Evolutionary conservation across 2,797 vertebrate species (phyloP).

Genomic region (Tarsius wallacei): DNA sequence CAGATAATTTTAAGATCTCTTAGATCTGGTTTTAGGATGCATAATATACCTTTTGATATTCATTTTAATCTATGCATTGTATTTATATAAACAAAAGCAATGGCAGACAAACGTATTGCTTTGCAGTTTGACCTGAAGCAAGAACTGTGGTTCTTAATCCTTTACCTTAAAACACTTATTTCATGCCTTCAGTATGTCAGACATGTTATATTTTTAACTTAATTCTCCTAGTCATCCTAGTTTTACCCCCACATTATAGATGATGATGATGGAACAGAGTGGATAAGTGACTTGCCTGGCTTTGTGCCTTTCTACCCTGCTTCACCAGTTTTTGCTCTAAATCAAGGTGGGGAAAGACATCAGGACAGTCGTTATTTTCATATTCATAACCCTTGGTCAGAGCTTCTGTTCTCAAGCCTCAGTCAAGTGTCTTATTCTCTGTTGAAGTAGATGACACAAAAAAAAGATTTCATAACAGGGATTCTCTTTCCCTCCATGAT

Average conservation of each 20-base stretch:
- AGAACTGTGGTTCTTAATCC: conserved; percentile 3
- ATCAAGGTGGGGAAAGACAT: neutral
- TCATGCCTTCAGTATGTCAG: neutral
- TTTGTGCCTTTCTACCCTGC: neutral
- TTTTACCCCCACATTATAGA: neutral
- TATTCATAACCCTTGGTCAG: neutral
- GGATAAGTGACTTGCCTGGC: neutral
- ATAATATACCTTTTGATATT: neutral
- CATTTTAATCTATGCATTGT: conserved; percentile 1
- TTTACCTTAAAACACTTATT: conserved; percentile 34
- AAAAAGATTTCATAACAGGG: neutral
- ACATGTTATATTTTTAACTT: conserved; percentile 13
- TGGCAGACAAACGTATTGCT: conserved; percentile 24
- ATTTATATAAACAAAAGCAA: conserved; percentile 12
- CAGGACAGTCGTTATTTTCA: neutral
- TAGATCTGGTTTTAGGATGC: conserved; percentile 17
- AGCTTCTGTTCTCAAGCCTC: conserved; percentile 12
- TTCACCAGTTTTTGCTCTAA: neutral
- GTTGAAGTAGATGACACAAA: neutral
- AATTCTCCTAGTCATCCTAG: neutral
- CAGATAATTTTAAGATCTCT: conserved; percentile 2
- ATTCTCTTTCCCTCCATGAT: neutral
- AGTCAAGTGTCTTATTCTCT: neutral
- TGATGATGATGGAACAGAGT: neutral
- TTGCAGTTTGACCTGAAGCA: conserved; percentile 29